These are phyloP conservation scores for Lottia scabra DNA, from an alignment of 2,888 invertebrate genomes.

Conservation along the genomic window DNA sequence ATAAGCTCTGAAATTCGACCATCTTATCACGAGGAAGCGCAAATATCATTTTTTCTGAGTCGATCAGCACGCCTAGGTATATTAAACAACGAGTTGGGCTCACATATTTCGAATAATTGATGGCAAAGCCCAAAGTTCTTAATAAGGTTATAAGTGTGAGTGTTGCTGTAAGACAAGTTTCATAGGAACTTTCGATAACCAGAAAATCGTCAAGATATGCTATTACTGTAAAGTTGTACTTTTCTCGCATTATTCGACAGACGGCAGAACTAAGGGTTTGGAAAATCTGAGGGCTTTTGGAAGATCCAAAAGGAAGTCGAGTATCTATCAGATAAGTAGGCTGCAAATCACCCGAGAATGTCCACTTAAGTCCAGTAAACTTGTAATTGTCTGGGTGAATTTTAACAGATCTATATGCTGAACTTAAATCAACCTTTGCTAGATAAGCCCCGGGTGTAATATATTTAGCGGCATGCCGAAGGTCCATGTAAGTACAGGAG, in stretches of 20 bases:
- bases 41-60: background rate
- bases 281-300: background rate
- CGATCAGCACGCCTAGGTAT: background rate
- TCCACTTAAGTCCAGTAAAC: conserved; percentile 6
- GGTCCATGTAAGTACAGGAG: background rate
- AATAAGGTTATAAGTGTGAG: background rate
- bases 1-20: background rate
- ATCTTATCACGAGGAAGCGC: background rate
- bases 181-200: background rate
- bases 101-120: background rate
- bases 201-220: background rate
- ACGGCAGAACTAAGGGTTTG: background rate
- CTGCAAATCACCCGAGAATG: background rate
- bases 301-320: background rate
- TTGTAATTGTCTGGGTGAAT: conserved; percentile 11
- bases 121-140: background rate
- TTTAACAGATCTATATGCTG: conserved; percentile 10
- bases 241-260: background rate
- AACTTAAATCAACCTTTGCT: background rate
- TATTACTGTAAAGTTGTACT: background rate
- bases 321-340: background rate
- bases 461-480: background rate
- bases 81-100: background rate
- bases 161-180: background rate
- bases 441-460: background rate